Base-by-base conservation (phyloP, 2,113 vertebrate genomes). In the Atractosteus spatula region DNA sequence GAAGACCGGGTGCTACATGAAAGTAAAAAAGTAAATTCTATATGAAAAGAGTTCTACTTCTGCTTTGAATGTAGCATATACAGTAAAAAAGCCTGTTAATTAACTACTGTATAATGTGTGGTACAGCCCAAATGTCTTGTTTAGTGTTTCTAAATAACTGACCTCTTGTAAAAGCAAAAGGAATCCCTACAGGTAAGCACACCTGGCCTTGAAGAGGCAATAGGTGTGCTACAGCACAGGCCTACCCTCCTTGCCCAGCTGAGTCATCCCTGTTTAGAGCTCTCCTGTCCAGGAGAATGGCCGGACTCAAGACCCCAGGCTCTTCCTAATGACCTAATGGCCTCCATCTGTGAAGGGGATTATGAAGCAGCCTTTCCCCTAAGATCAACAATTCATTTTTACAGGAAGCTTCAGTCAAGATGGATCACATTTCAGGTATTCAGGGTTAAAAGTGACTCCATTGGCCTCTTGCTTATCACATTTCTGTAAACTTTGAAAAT, bases 281-380 rank as follows among this genome's bases (percentile, higher is more conserved):
- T 51, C 47, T 7, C 47, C 10, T 57, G 61, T 57, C 51, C 71
- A 29, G 66, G 72, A 64, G 74, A 77, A 71, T 59, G 78, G 72
- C 73, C 71, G 71, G 69, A 75, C 74, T 42, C 64, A 78, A 62
- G 80, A 77, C 81, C 81, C 82, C 80, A 81, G 80, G 83, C 82
- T 82, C 78, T 82, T 90, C 82, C 90, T 91, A 90, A 93, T 89
- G 87, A 92, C 90, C 89, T 91, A 92, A 92, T 91, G 87, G 88
- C 84, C 89, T 90, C 89, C 91, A 92, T 89, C 89, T 92, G 90
- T 86, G 84, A 80, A 79, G 78, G 67, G 88, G 87, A 90, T 91
- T 90, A 81, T 87, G 81, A 65, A 78, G 74, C 80, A 78, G 79
- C 78, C 84, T 83, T 90, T 91, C 87, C 89, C 89, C 83, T 88